These are phyloP conservation scores for Hetaerina americana DNA, from an alignment of 1,140 invertebrate genomes.

Conservation along the genomic window DNA sequence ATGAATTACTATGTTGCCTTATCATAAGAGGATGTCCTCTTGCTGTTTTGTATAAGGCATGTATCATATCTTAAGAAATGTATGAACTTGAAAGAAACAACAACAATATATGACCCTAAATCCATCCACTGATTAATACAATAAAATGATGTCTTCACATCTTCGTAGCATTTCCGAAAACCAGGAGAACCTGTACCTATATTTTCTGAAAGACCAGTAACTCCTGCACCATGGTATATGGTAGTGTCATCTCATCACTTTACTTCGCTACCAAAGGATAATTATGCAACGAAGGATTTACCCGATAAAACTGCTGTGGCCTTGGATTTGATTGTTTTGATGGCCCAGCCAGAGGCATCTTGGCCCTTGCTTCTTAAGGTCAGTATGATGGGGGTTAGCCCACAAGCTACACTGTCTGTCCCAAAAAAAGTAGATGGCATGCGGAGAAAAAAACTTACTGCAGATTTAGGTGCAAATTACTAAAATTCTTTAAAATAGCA, in stretches of 20 bases:
- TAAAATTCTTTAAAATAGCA: too few relatives aligned
- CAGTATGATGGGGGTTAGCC: constrained; percentile 11
- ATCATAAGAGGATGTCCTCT: constrained; percentile 54
- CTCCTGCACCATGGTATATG: constrained; percentile 48
- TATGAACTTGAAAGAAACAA: not conserved
- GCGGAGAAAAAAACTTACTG: too few relatives aligned
- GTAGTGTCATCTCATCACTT: constrained; percentile 48
- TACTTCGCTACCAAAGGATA: constrained; percentile 29
- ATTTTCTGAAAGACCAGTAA: constrained; percentile 31
- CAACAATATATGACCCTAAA: not conserved
- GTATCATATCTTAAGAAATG: too few relatives aligned
- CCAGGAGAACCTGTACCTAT: constrained; percentile 38
- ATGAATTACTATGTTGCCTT: constrained; percentile 53
- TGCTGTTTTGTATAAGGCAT: constrained; percentile 57
- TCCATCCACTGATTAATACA: not conserved
- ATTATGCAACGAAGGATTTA: constrained; percentile 29
- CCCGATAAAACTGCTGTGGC: constrained; percentile 40
- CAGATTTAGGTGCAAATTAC: too few relatives aligned
- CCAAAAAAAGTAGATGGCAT: constrained; percentile 5
- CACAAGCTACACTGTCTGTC: not conserved
- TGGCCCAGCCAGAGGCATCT: constrained; percentile 58
- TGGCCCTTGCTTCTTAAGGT: constrained; percentile 60
- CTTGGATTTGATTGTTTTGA: constrained; percentile 51
- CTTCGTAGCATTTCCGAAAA: constrained; percentile 37
- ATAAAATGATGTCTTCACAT: not conserved